Conservation (phyloP, 2,113 vertebrate genomes). For the Atrichornis clamosus region DNA sequence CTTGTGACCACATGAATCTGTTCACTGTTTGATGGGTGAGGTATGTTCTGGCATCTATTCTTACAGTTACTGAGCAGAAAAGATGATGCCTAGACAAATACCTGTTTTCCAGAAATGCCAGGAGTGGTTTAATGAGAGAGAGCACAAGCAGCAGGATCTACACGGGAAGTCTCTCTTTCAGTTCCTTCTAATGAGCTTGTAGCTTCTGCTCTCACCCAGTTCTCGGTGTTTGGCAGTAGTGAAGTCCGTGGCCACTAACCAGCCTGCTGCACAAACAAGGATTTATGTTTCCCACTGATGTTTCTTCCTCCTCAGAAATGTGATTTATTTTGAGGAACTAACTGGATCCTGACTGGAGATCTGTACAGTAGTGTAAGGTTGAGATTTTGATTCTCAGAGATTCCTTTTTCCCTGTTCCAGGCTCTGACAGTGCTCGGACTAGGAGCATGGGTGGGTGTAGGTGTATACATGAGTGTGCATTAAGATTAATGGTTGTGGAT, state of each 20-base stretch:
- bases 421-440: neutral
- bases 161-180: accelerated
- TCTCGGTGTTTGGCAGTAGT: neutral
- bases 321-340: neutral
- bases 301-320: neutral
- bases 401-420: neutral
- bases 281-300: neutral
- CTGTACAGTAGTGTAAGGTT: neutral
- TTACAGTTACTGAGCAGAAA: neutral
- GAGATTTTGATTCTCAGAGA: neutral
- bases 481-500: neutral
- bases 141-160: neutral
- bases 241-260: neutral
- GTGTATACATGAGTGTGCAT: neutral
- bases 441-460: accelerated
- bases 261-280: neutral
- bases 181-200: neutral
- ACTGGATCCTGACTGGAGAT: neutral
- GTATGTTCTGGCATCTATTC: neutral
- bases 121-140: neutral
- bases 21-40: neutral
- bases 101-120: neutral
- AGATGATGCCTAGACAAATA: neutral
- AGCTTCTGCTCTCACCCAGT: neutral
- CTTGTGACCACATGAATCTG: neutral